Evolutionary conservation across 1,140 invertebrate genomes (phyloP).

Genomic region (Drosophila ogumai): DNA sequence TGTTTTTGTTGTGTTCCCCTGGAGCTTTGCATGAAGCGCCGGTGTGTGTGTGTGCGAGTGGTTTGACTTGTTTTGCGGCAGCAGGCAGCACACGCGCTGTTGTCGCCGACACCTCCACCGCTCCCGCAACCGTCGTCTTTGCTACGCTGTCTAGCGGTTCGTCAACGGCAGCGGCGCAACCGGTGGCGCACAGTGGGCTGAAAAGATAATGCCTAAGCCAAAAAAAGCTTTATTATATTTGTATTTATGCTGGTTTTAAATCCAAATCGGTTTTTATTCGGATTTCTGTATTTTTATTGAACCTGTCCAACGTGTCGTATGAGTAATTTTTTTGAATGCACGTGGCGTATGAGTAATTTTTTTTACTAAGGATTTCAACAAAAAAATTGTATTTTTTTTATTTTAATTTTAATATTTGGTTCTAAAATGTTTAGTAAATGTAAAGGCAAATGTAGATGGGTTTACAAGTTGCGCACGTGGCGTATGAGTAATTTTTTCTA

Average conservation of each 20-base stretch:
- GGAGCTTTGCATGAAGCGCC: conserved; percentile 37
- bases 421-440: not conserved
- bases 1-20: conserved; percentile 33
- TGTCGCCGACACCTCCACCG: conserved; percentile 28
- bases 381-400: no score
- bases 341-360: no score
- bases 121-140: conserved; percentile 36
- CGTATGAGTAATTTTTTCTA: not conserved
- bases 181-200: conserved; percentile 68
- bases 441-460: not conserved
- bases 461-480: not conserved
- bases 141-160: conserved; percentile 68
- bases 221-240: not conserved
- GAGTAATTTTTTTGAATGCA: not conserved
- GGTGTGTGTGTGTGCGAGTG: conserved; percentile 65
- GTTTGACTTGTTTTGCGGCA: conserved; percentile 83
- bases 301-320: conserved; percentile 13
- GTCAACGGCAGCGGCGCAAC: conserved; percentile 64
- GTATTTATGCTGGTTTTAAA: not conserved
- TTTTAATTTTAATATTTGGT: no score
- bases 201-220: not conserved
- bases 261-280: not conserved
- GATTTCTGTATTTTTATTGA: no score
- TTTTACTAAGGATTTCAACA: no score
- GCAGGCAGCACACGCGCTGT: conserved; percentile 70